Evolutionary conservation across 2,888 invertebrate species (phyloP).

Genomic region (Thelaira solivaga): DNA sequence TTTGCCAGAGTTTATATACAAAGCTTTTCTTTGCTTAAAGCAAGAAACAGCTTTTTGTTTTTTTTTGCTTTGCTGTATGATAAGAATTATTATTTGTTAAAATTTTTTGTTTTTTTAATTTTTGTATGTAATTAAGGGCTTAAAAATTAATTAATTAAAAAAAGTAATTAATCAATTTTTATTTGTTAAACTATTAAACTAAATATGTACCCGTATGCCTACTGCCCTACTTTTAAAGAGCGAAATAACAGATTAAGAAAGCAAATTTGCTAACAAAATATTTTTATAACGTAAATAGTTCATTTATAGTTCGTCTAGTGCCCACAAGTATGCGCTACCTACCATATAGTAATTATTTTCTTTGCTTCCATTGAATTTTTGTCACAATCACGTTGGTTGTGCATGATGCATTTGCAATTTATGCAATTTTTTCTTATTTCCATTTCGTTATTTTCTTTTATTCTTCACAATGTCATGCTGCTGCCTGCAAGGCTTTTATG

Average conservation of each 20-base stretch:
- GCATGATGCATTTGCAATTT: constrained; percentile 69
- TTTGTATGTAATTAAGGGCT: neutral
- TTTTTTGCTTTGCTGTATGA: neutral
- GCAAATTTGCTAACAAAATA: no score
- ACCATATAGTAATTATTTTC: neutral
- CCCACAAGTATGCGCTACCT: no score
- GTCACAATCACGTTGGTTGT: constrained; percentile 68
- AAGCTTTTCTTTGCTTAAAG: neutral
- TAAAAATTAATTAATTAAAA: neutral
- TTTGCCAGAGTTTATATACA: neutral
- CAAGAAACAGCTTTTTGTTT: neutral
- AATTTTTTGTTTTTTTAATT: neutral
- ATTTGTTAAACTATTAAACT: no score
- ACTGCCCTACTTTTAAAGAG: no score
- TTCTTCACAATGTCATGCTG: constrained; percentile 38
- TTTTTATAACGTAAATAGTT: no score
- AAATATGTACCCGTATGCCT: no score
- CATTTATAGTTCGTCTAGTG: neutral
- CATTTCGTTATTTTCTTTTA: constrained; percentile 60
- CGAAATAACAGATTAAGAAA: no score
- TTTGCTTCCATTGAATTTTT: constrained; percentile 39
- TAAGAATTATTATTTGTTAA: neutral
- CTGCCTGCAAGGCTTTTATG: constrained; percentile 50
- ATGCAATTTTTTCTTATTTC: constrained; percentile 57
- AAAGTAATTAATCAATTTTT: neutral